Conservation (phyloP, 2,113 vertebrate species). For the Pterophyllum scalare region DNA sequence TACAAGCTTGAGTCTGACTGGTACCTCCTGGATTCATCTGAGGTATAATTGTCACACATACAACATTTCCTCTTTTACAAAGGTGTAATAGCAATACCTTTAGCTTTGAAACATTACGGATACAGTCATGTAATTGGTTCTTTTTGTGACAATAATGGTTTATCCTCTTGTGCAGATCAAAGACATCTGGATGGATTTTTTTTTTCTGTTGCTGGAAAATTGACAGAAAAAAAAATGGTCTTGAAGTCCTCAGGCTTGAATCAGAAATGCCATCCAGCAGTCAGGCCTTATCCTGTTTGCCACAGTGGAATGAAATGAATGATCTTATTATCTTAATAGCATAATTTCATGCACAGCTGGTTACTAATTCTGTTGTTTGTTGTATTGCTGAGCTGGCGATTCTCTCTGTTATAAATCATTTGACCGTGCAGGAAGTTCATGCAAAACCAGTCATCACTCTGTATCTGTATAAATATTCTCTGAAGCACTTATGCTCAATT, state of each 20-base stretch:
- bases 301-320: conserved; percentile 46
- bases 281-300: not conserved
- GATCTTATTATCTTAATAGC: conserved; percentile 62
- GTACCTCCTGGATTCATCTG: not conserved
- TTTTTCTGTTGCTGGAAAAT: not conserved
- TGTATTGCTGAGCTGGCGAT: conserved; percentile 19
- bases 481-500: conserved; percentile 23
- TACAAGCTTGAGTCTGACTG: not conserved
- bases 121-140: not conserved
- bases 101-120: not conserved
- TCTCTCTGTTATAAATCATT: conserved; percentile 31
- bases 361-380: conserved; percentile 41
- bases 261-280: conserved; percentile 24
- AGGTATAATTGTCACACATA: not conserved
- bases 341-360: conserved; percentile 61
- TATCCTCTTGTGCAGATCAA: not conserved
- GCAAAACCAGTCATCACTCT: not conserved
- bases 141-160: not conserved
- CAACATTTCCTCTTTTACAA: not conserved
- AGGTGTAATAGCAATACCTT: not conserved
- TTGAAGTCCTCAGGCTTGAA: not conserved
- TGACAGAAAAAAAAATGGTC: not conserved
- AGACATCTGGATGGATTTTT: not conserved
- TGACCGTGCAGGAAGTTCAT: conserved; percentile 19
- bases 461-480: conserved; percentile 26